phyloP scores from a whole-genome alignment of 92 coral and sea anemone species.

The Actinernus sp. region DNA sequence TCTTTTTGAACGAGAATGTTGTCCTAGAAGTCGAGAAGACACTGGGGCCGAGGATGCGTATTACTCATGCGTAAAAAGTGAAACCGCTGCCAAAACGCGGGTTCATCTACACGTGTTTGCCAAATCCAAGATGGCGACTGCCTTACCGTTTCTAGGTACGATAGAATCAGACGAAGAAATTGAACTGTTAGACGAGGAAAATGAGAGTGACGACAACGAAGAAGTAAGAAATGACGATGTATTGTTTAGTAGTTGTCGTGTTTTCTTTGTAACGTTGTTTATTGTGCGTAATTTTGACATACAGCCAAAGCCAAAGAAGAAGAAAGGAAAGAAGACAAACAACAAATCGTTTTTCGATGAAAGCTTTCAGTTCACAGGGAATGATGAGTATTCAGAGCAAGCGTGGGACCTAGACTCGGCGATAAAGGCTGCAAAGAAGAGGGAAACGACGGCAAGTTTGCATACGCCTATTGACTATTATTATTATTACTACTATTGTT shows the following conservation, averaged over 20 bases:
- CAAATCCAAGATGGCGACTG: conserved; percentile 87
- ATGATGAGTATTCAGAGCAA: conserved; percentile 43
- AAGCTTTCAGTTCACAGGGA: conserved; percentile 79
- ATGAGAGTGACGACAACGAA: conserved; percentile 83
- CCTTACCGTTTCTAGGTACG: conserved; percentile 89
- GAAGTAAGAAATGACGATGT: conserved; percentile 32
- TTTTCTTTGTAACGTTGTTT: neutral
- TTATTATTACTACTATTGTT: no score
- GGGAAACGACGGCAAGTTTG: conserved; percentile 66
- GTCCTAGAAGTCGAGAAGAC: no score
- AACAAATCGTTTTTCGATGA: conserved; percentile 69
- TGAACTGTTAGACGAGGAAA: conserved; percentile 78
- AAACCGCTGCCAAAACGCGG: conserved; percentile 5
- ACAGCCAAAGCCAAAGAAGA: conserved; percentile 62
- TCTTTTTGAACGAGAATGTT: no score
- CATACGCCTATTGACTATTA: no score
- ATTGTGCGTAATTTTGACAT: neutral
- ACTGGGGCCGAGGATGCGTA: neutral
- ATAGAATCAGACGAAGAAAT: conserved; percentile 97
- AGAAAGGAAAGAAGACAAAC: conserved; percentile 57
- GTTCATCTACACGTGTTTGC: conserved; percentile 26
- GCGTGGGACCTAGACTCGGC: conserved; percentile 93
- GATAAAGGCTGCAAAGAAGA: conserved; percentile 73
- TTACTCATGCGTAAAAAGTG: neutral
- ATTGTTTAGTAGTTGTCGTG: neutral